Evolutionary conservation across 2,797 vertebrate genomes (phyloP).

Genomic region (Pogonophryne albipinna): DNA sequence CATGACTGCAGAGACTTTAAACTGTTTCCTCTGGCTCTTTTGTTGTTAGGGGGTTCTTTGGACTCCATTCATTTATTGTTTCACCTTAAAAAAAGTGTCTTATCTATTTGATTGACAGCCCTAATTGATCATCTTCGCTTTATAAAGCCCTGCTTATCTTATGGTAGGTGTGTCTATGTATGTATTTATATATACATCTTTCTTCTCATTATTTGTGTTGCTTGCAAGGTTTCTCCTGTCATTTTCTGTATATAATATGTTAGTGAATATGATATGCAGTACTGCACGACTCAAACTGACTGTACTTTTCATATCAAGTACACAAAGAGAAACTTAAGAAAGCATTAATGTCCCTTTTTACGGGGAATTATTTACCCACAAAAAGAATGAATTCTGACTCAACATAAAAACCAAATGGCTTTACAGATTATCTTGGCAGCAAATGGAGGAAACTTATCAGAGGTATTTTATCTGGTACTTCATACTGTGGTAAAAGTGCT

Average conservation of each 20-base stretch:
- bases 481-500: not conserved
- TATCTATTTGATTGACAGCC: too few relatives aligned
- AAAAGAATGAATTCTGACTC: not conserved
- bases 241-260: too few relatives aligned
- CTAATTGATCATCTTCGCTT: too few relatives aligned
- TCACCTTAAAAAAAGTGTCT: too few relatives aligned
- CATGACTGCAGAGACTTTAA: not conserved
- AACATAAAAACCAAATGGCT: not conserved
- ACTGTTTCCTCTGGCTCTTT: too few relatives aligned
- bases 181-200: too few relatives aligned
- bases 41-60: not conserved
- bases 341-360: not conserved
- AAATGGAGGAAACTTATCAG: not conserved
- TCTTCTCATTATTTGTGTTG: too few relatives aligned
- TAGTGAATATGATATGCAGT: too few relatives aligned
- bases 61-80: not conserved
- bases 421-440: not conserved
- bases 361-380: not conserved
- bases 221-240: too few relatives aligned
- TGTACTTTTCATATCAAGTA: not conserved
- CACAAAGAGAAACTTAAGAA: too few relatives aligned
- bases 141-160: too few relatives aligned
- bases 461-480: not conserved
- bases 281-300: rapidly evolving
- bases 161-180: too few relatives aligned